Base-by-base conservation (phyloP, 2,888 invertebrate genomes). In the Crioceris asparagi region DNA sequence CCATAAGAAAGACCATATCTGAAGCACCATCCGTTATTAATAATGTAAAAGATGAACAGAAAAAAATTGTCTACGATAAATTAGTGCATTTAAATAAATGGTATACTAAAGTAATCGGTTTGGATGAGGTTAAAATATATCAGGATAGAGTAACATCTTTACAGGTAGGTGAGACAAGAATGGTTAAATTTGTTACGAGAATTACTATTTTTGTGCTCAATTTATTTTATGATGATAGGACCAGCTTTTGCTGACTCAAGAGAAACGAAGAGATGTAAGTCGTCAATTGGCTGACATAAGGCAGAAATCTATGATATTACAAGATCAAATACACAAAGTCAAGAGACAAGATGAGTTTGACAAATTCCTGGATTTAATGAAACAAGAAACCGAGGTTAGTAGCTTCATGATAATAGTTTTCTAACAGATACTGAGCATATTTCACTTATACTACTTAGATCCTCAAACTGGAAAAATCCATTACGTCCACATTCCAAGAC, bases 61-160 rank as follows among this genome's bases (percentile, higher is more conserved):
- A 55, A 29, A 54, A 57, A 35, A 56, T 54, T 27, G 43, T 59
- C 37, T 56, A 66, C 61, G 52, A 60, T 55, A 65, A 60, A 50
- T 51, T 74, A 5, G 64, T 61, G 29, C 69, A 72, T 32, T 46
- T 75, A 34, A 71, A 77, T 30, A 58, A 60, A 17, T 72, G 69
- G 62, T 84, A 84, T 62, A 83, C 83, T 54, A 75, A 79, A 53
- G 69, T 83, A 35, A 79, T 85, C 4, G 86, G 86, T 2, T 69
- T 86, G 33, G 78, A 79, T 45, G 83, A 85, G 61, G 83, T 88
- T 3, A 75, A 77, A 67, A 67, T 71, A 18, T 77, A 83, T 19
- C 86, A 87, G 54, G 73, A 75, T 45, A 72, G 78, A 32, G 86
- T 87, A 1, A 69, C 83, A 2, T 69, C 75, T 50, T 77, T 81